These are phyloP conservation scores for Cryptocephalus primarius DNA, from an alignment of 2,888 invertebrate genomes.

Conservation along the genomic window DNA sequence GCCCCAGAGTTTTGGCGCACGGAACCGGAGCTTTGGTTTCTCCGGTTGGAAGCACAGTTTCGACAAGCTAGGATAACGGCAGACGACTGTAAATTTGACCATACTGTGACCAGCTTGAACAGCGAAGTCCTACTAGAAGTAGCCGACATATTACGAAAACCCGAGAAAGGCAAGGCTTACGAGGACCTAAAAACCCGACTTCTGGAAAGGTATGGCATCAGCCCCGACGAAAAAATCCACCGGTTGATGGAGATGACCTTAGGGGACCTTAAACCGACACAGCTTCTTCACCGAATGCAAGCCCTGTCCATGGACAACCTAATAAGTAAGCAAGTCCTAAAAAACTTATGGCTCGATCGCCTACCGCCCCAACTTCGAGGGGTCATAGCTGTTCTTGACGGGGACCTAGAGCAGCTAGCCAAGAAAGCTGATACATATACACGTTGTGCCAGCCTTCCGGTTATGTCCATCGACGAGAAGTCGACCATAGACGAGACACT, in stretches of 20 bases:
- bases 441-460: not conserved
- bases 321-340: not conserved
- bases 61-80: not conserved
- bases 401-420: not conserved
- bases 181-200: not conserved
- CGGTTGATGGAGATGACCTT: not conserved
- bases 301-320: not conserved
- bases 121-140: not conserved
- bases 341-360: conserved; percentile 1
- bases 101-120: not conserved
- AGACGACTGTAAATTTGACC: not conserved
- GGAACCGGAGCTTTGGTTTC: not conserved
- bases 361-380: conserved; percentile 1
- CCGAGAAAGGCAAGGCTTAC: not conserved
- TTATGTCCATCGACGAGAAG: not conserved
- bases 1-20: not conserved
- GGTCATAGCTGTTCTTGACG: conserved; percentile 1
- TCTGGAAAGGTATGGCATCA: not conserved
- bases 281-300: not conserved
- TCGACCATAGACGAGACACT: not conserved
- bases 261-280: not conserved
- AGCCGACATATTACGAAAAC: not conserved
- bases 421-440: not conserved
- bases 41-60: not conserved
- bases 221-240: not conserved